These are phyloP conservation scores for Lophura nycthemera DNA, from an alignment of 2,113 vertebrate species.

Conservation along the genomic window DNA sequence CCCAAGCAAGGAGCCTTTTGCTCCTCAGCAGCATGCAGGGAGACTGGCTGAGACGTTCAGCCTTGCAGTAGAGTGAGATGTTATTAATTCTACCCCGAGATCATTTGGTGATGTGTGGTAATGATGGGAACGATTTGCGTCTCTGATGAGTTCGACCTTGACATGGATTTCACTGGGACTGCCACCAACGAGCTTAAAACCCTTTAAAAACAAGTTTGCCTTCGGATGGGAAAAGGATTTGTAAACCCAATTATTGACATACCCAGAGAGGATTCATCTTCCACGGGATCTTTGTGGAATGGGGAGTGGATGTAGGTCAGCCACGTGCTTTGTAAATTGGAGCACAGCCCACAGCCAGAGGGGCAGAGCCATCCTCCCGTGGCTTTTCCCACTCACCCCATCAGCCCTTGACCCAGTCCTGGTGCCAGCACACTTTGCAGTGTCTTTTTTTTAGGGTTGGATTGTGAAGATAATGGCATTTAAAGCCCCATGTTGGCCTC, in stretches of 20 bases:
- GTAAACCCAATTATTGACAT: not conserved
- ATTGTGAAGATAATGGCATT: not conserved
- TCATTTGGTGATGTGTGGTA: not conserved
- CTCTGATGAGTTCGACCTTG: not conserved
- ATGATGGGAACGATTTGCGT: not conserved
- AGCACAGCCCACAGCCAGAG: not conserved
- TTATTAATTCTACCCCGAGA: not conserved
- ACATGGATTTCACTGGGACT: not conserved
- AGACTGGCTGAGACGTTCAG: not conserved
- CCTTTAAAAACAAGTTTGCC: not conserved
- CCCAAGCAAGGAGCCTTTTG: not conserved
- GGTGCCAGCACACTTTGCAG: no score
- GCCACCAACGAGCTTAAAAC: not conserved
- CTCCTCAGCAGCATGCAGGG: not conserved
- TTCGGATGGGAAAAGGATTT: not conserved
- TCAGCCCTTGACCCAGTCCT: no score
- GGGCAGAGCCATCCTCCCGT: not conserved
- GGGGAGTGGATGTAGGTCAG: not conserved
- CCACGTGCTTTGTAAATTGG: not conserved
- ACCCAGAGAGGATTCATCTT: not conserved
- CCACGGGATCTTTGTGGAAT: not conserved
- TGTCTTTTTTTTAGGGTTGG: not conserved
- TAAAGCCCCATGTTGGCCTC: not conserved
- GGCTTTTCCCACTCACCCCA: no score
- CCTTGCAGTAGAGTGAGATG: not conserved